phyloP scores from a whole-genome alignment of 2,888 invertebrate species.

The Leucophenga maculata region DNA sequence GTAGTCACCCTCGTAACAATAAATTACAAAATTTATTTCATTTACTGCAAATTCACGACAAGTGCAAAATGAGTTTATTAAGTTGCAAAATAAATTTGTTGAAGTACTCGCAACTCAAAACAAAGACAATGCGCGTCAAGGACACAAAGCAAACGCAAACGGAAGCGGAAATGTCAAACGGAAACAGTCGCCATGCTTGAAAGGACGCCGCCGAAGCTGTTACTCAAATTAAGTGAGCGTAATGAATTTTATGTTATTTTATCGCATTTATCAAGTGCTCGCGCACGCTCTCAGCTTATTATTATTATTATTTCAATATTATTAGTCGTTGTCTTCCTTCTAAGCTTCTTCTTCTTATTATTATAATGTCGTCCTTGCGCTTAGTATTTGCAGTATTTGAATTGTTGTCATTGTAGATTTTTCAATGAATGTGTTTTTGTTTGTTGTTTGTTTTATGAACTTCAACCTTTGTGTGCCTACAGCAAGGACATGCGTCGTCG shows the following conservation, averaged over 20 bases:
- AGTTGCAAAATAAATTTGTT: not conserved
- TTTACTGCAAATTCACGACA: not conserved
- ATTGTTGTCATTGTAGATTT: slow-evolving; percentile 4
- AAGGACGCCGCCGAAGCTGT: no score
- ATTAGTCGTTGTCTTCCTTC: no score
- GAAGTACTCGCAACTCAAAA: not conserved
- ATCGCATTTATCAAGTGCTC: slow-evolving; percentile 8
- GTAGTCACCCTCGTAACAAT: no score
- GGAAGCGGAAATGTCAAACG: not conserved
- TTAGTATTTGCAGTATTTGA: not conserved
- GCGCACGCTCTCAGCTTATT: not conserved
- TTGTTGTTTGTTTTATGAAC: no score
- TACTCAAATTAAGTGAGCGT: slow-evolving; percentile 9
- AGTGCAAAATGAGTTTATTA: no score
- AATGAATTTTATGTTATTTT: slow-evolving; percentile 17
- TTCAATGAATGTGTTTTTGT: not conserved
- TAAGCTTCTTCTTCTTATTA: no score
- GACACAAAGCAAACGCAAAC: not conserved
- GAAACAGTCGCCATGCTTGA: not conserved
- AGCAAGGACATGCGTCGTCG: no score
- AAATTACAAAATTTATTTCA: slow-evolving; percentile 3
- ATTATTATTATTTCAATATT: not conserved
- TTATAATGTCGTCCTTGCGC: no score
- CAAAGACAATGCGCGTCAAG: not conserved
- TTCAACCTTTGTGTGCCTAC: not conserved